Percentiles rank a stretch among this genome's conserved stretches.
Conservation (phyloP, 30 jellyfish, hydroid and myxozoan species). For the Turritopsis dohrnii region DNA sequence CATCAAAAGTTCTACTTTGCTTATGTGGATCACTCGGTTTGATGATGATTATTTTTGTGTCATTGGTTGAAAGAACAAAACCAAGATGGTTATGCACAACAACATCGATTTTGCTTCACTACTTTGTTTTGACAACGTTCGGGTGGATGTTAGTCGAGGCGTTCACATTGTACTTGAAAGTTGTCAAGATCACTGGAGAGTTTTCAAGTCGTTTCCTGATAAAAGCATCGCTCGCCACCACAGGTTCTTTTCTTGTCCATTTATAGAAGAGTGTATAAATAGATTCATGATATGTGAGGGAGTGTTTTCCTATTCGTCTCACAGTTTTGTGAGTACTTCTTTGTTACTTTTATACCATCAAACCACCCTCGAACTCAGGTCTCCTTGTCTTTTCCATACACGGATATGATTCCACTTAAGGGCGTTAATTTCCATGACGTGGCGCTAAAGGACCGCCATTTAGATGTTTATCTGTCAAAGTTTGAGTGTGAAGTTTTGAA, state of each 20-base stretch:
- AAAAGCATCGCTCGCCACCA: slow-evolving; percentile 2
- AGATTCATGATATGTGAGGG: neutral
- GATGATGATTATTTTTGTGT: neutral
- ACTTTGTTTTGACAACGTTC: slow-evolving; percentile 8
- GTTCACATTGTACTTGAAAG: slow-evolving; percentile 5
- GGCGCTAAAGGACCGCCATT: no score
- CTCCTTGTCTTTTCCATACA: no score
- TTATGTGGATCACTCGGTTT: slow-evolving; percentile 10
- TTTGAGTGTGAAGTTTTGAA: no score
- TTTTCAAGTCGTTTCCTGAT: neutral
- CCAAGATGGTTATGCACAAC: slow-evolving; percentile 21
- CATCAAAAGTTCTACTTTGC: slow-evolving; percentile 15
- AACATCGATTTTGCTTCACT: slow-evolving; percentile 4
- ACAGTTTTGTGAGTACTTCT: no score
- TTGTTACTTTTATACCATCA: no score
- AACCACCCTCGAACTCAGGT: no score
- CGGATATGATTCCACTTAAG: no score
- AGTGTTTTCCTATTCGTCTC: no score
- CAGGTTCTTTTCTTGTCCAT: neutral
- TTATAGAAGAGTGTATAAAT: neutral
- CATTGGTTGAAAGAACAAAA: slow-evolving; percentile 4
- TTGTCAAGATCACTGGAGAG: slow-evolving; percentile 16
- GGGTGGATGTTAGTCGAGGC: slow-evolving; percentile 27
- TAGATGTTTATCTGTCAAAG: no score
- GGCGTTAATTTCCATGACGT: no score